Evolutionary conservation across 2,113 vertebrate genomes (phyloP), one percentile per base, ranked within the genome.

Genomic region (Tragelaphus buxtoni): DNA sequence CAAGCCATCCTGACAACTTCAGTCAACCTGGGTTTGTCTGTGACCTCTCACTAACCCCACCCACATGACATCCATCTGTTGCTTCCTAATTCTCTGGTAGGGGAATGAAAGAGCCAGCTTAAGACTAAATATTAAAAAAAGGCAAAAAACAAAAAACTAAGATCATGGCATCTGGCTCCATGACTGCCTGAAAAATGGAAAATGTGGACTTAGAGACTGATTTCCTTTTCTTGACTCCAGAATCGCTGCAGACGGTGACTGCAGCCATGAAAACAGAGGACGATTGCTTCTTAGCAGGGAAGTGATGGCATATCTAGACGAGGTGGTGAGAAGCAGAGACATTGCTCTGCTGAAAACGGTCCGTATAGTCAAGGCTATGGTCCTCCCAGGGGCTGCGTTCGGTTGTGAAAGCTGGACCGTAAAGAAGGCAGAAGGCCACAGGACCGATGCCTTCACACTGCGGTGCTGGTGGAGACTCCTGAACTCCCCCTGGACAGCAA

Each of bases 331-430:
- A 72, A 22, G 65, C 65, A 72, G 65, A 72, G 9, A 39, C n/a
- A 3, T 0, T 3, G 2, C 5, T 22, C 65, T 22, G 18, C 18
- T 22, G 35, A 12, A 0, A 1, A 39, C 39, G n/a, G 9, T 11
- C 65, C 1, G 0, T 0, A 5, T 9, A 35, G n/a, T 11, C 65
- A 69, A 1, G n/a, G 9, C 18, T 39, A 5, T 6, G 4, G 18
- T 39, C n/a, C 22, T 39, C 65, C 65, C 65, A 11, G 18, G 9
- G 65, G 65, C 4, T 9, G 22, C n/a, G 22, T 39, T 72, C 2
- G 9, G 18, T 39, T 72, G n/a, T 72, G 65, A 72, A 39, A 72
- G 65, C 65, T 39, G 65, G n/a, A 39, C n/a, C 0, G 4, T 72
- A 72, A 72, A 12, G 65, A 39, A 11, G 9, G 18, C 18, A 39